These are phyloP conservation scores for Orthonyx spaldingii DNA, from an alignment of 2,113 vertebrate genomes.

Conservation along the genomic window DNA sequence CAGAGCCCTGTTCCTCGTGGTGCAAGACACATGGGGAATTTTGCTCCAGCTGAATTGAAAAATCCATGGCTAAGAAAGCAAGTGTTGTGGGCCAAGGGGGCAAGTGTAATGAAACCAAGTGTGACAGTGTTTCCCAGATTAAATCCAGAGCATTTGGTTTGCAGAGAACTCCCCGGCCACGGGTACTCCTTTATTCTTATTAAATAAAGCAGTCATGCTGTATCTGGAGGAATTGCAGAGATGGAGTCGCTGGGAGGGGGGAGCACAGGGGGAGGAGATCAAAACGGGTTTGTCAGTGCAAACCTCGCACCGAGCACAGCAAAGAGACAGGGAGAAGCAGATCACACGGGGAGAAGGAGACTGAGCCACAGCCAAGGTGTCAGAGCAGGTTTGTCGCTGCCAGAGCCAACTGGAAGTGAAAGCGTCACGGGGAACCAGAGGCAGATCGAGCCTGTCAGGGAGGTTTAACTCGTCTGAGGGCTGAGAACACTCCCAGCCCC, in stretches of 20 bases:
- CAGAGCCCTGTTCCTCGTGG: background rate
- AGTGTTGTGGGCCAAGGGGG: background rate
- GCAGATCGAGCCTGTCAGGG: slow-evolving; percentile 87
- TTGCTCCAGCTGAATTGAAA: background rate
- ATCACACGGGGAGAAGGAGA: background rate
- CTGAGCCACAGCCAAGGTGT: slow-evolving; percentile 76
- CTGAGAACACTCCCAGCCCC: slow-evolving; percentile 48
- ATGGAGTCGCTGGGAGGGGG: background rate
- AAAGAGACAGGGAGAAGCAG: background rate
- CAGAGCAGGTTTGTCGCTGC: slow-evolving; percentile 85
- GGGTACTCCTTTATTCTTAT: background rate
- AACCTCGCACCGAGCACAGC: background rate
- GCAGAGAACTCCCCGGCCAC: background rate
- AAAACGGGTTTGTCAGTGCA: slow-evolving; percentile 36
- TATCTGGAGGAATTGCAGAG: background rate
- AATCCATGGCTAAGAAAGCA: background rate
- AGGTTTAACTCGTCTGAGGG: slow-evolving; percentile 82
- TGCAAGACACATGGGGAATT: background rate
- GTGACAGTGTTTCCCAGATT: background rate
- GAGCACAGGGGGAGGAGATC: background rate
- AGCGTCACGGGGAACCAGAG: slow-evolving; percentile 72
- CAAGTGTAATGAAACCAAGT: background rate
- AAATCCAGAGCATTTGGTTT: background rate
- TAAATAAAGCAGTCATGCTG: slow-evolving; percentile 25
- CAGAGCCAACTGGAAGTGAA: slow-evolving; percentile 78